phyloP scores from a whole-genome alignment of 2,113 vertebrate genomes.

The Sarotherodon lohbergeri region DNA sequence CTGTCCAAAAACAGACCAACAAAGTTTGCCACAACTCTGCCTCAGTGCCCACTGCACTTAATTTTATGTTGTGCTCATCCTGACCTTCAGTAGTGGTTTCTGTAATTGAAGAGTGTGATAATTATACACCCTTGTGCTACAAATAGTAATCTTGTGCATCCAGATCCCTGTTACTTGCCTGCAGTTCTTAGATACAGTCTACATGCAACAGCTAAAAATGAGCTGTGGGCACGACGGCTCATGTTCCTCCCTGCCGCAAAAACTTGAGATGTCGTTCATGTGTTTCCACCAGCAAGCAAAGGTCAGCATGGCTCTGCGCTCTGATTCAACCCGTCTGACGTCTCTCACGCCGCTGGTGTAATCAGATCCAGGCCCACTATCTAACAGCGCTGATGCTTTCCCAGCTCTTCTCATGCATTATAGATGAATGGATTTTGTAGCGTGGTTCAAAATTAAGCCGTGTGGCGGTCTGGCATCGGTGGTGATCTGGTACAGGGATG shows the following conservation, averaged over 20 bases:
- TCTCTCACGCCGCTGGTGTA: constrained; percentile 29
- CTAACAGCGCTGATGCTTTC: constrained; percentile 15
- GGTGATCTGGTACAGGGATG: constrained; percentile 10
- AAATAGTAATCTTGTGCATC: neutral
- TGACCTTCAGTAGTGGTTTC: neutral
- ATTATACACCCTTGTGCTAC: constrained; percentile 18
- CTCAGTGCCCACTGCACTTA: neutral
- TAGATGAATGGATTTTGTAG: constrained; percentile 43
- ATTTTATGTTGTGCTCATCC: neutral
- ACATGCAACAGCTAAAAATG: constrained; percentile 23
- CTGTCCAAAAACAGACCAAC: neutral
- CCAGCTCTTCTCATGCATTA: constrained; percentile 49
- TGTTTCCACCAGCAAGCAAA: constrained; percentile 13
- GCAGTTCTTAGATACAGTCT: neutral
- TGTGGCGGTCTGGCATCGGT: neutral
- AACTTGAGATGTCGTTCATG: neutral
- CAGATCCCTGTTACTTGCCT: neutral
- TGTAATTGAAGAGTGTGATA: constrained; percentile 1
- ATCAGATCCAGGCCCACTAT: constrained; percentile 39
- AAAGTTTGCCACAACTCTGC: neutral
- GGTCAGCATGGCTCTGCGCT: neutral
- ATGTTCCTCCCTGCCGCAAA: neutral
- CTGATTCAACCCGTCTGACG: constrained; percentile 25
- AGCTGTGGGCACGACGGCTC: constrained; percentile 12
- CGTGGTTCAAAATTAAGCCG: constrained; percentile 11